These are phyloP conservation scores for Troides helena DNA, from an alignment of 2,888 invertebrate genomes.

Conservation along the genomic window DNA sequence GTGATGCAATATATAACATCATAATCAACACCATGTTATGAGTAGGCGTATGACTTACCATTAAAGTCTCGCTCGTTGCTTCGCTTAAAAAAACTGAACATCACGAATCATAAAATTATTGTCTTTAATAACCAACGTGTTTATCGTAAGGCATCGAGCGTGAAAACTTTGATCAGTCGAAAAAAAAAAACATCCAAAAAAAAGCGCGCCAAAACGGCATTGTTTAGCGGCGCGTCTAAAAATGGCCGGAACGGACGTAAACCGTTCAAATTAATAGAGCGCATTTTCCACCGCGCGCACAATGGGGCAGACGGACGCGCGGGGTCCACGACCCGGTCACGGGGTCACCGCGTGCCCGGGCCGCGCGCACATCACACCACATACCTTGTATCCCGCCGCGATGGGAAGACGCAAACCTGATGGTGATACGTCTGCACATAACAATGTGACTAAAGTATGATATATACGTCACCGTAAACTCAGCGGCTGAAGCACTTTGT, in stretches of 20 bases:
- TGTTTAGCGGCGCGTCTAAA: constrained; percentile 52
- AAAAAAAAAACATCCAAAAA: constrained; percentile 33
- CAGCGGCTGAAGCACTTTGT: no score
- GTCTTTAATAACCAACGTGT: no score
- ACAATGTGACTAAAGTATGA: no score
- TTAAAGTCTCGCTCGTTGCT: no score
- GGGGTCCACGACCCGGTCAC: constrained; percentile 66
- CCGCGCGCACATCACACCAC: constrained; percentile 34
- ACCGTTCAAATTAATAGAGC: constrained; percentile 58
- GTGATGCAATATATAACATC: no score
- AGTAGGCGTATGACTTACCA: no score
- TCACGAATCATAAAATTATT: no score
- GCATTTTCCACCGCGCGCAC: constrained; percentile 45
- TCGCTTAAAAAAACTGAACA: no score
- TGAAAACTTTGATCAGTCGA: constrained; percentile 28
- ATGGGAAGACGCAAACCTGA: no score
- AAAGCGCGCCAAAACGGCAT: constrained; percentile 40
- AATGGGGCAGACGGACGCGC: constrained; percentile 40
- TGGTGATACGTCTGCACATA: no score
- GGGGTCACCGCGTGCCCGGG: constrained; percentile 54
- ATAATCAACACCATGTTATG: no score
- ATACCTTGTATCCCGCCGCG: constrained; percentile 5
- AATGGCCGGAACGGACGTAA: constrained; percentile 48
- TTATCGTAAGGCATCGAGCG: background rate
- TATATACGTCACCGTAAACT: no score